Evolutionary conservation across 1,140 invertebrate genomes (phyloP), one percentile per base, ranked within the genome.

Genomic region (Ostrea denselamellosa): DNA sequence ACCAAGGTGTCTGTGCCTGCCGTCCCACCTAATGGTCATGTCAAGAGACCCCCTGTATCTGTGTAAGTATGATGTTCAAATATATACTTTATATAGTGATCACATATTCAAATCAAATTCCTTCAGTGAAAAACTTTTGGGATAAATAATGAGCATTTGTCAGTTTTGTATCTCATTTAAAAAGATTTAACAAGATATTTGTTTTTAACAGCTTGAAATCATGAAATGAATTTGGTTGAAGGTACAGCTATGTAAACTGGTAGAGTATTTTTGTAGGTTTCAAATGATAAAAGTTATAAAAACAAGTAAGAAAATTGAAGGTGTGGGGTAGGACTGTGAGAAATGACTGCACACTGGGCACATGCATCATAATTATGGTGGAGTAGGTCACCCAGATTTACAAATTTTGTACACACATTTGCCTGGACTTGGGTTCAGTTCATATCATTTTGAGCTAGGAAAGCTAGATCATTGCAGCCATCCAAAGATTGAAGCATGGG

Each of bases 1-100:
- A 89, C 88, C 2, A 89, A 89, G 52, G 88, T 89, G 10, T 85
- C 84, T n/a, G 88, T 89, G 51, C 88, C 88, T 7, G 62, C 65
- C 17, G 44, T 58, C 54, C 81, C 88, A 53, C 52, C 85, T 19
- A 85, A 81, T 77, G 68, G 68, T 56, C 81, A 87, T n/a, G 62
- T 25, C 52, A 83, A 87, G 51, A 7, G 82, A n/a, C 86, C 82
- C 25, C 56, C 86, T 22, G 58, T 87, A 52, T 83, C 86, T 83
- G 86, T 87, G 86, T 87, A 87, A 87, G 86, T 87, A 83, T 19
- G 56, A 62, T 62, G n/a, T 17, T 62, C 17, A 62, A 7, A 56
- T 19, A 19, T n/a, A 62, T 19, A 56, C 10, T 56, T 10, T 56
- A 17, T 56, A 62, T 14, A 19, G 56, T 19, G 17, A 62, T 19